Conservation (phyloP, 2,113 vertebrate species). For the Gymnarchus niloticus region DNA sequence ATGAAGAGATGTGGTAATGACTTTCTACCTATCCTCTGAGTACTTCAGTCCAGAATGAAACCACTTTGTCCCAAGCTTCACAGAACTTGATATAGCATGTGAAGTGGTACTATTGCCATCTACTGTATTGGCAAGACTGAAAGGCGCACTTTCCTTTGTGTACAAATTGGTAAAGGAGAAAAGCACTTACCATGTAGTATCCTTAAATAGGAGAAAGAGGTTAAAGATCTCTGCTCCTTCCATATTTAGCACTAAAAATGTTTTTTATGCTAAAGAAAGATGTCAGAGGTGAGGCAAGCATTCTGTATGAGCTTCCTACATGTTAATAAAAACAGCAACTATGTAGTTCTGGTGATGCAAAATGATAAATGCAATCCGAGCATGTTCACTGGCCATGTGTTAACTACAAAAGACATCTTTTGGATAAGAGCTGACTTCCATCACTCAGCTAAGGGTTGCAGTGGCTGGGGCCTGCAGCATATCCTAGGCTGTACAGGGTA, state of each 20-base stretch:
- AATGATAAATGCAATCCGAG: neutral
- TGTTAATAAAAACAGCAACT: neutral
- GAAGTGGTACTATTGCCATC: neutral
- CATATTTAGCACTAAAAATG: too few species aligned
- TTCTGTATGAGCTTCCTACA: neutral
- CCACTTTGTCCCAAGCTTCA: neutral
- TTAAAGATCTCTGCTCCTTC: too few species aligned
- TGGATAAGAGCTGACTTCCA: too few species aligned
- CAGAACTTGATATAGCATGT: neutral
- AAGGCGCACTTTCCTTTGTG: neutral
- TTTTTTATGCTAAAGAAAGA: too few species aligned
- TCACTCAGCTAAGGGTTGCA: too few species aligned
- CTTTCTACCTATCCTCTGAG: neutral
- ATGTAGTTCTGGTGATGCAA: neutral
- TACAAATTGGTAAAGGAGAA: neutral
- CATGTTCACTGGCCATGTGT: too few species aligned
- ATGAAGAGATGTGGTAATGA: neutral
- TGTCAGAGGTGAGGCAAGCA: neutral
- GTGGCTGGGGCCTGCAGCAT: too few species aligned
- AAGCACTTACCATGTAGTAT: neutral
- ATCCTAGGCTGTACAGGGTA: too few species aligned
- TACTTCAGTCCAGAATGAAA: neutral
- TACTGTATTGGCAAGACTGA: neutral
- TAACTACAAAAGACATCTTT: too few species aligned
- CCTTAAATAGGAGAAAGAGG: neutral